Percentiles rank a stretch among this genome's conserved stretches.
Conservation (phyloP, 2,113 vertebrate species). For the Thryonomys swinderianus region DNA sequence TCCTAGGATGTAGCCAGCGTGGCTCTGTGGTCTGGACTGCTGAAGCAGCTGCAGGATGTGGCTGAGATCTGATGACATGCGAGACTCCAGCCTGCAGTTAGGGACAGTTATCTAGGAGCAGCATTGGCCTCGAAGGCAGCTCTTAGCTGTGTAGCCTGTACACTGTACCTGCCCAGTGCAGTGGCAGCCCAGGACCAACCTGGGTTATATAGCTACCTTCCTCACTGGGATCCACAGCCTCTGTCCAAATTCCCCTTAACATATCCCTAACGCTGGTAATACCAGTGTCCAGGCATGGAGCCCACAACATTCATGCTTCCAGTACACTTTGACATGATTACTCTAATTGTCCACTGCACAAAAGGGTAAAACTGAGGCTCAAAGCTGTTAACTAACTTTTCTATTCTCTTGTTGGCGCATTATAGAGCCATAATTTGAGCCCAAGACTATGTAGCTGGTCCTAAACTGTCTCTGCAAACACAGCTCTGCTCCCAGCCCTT, state of each 20-base stretch:
- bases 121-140: background rate
- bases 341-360: background rate
- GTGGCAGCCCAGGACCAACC: background rate
- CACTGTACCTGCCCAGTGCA: background rate
- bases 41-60: slow-evolving; percentile 96
- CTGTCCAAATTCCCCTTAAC: background rate
- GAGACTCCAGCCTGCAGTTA: slow-evolving; percentile 92
- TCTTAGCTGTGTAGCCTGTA: background rate
- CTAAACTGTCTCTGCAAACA: background rate
- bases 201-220: background rate
- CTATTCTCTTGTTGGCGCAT: background rate
- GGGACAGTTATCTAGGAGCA: background rate
- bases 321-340: background rate
- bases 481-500: background rate
- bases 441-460: background rate
- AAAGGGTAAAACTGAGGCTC: background rate
- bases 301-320: background rate
- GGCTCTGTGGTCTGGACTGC: slow-evolving; percentile 92
- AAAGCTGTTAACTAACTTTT: slow-evolving; percentile 7
- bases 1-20: slow-evolving; percentile 91
- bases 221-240: background rate
- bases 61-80: slow-evolving; percentile 95
- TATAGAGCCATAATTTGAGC: background rate
- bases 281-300: background rate
- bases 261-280: background rate